Conservation (phyloP, 2,797 vertebrate genomes). For the Bufotes viridis region DNA sequence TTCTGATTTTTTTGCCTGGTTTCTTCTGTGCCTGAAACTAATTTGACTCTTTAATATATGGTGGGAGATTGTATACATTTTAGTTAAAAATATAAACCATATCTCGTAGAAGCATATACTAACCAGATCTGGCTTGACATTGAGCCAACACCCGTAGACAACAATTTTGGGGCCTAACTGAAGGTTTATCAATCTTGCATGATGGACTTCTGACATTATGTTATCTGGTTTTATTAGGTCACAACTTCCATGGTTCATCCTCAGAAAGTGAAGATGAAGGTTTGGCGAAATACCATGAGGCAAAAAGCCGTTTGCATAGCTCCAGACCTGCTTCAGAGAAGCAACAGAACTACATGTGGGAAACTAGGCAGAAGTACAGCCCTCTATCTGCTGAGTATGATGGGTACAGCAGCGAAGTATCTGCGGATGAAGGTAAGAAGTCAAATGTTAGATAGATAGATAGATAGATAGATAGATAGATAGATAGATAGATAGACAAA, state of each 20-base stretch:
- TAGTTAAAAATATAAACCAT: neutral
- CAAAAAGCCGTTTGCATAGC: slow-evolving; percentile 87
- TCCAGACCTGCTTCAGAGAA: slow-evolving; percentile 77
- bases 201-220: slow-evolving; percentile 3
- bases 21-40: neutral
- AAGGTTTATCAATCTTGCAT: neutral
- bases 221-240: slow-evolving; percentile 70
- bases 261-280: slow-evolving; percentile 97
- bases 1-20: neutral
- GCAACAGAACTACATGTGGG: slow-evolving; percentile 87
- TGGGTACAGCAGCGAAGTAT: slow-evolving; percentile 95
- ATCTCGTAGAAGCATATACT: neutral
- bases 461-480: too few species aligned
- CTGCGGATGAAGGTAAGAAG: slow-evolving; percentile 88
- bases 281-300: slow-evolving; percentile 93
- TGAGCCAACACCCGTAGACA: too few species aligned
- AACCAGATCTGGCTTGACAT: neutral
- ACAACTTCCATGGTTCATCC: slow-evolving; percentile 86
- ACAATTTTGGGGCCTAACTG: too few species aligned
- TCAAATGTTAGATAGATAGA: neutral
- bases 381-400: slow-evolving; percentile 89
- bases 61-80: neutral
- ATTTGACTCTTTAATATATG: neutral
- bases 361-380: slow-evolving; percentile 92
- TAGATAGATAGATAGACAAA: neutral